These are phyloP conservation scores for Drosophila mimetica DNA, from an alignment of 2,888 invertebrate genomes.

Conservation along the genomic window DNA sequence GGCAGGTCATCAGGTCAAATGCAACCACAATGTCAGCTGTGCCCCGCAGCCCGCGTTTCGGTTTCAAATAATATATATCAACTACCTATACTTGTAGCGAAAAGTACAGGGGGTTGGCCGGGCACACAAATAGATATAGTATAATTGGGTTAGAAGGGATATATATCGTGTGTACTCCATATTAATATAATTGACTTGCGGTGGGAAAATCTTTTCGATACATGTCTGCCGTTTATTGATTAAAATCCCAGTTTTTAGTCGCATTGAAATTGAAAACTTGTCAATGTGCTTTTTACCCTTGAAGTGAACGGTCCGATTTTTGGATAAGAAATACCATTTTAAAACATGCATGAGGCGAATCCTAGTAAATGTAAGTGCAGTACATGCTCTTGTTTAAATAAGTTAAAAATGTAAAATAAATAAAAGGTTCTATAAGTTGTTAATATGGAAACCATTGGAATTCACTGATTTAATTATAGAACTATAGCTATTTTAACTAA, in stretches of 20 bases:
- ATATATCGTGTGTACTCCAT: constrained; percentile 23
- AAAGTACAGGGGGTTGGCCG: not conserved
- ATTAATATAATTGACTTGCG: constrained; percentile 67
- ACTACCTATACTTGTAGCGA: not conserved
- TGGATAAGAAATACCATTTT: not conserved
- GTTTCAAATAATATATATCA: constrained; percentile 43
- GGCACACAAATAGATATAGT: constrained; percentile 4
- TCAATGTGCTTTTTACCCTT: constrained; percentile 52
- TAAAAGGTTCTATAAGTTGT: no score
- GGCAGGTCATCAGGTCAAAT: constrained; percentile 75
- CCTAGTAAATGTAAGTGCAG: constrained; percentile 49
- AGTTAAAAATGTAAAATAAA: no score
- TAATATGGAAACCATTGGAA: no score
- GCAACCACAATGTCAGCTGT: constrained; percentile 74
- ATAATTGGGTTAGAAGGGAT: constrained; percentile 62
- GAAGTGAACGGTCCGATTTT: constrained; percentile 46
- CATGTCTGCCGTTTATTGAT: constrained; percentile 79
- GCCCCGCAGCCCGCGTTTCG: constrained; percentile 50
- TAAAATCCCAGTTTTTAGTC: constrained; percentile 44
- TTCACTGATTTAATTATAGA: no score
- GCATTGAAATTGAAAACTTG: constrained; percentile 35
- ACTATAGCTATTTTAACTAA: no score
- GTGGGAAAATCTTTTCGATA: constrained; percentile 78
- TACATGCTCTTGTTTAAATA: no score
- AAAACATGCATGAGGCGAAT: constrained; percentile 48